These are phyloP conservation scores for Desmodus rotundus DNA, from an alignment of 2,113 vertebrate genomes.

Conservation along the genomic window DNA sequence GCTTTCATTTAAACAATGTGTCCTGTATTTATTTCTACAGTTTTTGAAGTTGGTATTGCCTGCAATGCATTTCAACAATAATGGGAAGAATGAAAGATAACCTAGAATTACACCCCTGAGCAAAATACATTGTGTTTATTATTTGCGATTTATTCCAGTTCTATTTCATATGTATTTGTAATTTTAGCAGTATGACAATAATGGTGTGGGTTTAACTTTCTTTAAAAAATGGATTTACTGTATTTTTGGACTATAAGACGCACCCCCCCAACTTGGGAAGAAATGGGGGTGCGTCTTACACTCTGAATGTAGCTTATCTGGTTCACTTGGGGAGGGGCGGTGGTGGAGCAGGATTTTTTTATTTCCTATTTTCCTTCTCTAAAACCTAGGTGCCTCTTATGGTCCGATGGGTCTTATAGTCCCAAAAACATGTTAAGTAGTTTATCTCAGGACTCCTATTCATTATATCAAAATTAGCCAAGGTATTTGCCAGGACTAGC, in stretches of 20 bases:
- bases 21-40: neutral
- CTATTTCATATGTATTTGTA: neutral
- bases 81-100: neutral
- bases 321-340: too few species aligned
- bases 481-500: neutral
- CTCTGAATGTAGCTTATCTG: too few species aligned
- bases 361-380: too few species aligned
- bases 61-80: neutral
- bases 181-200: neutral
- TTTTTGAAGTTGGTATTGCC: neutral
- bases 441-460: neutral
- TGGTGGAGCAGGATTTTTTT: too few species aligned
- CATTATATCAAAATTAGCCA: neutral
- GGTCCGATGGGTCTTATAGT: too few species aligned
- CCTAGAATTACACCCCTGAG: neutral
- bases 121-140: neutral
- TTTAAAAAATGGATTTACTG: slow-evolving; percentile 32
- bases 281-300: too few species aligned
- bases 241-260: too few species aligned
- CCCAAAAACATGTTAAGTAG: too few species aligned
- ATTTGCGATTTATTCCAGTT: neutral
- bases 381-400: too few species aligned
- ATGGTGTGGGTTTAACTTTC: neutral
- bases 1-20: neutral
- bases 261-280: too few species aligned